Conservation (phyloP, 2,797 vertebrate genomes). For the Danio choprae region DNA sequence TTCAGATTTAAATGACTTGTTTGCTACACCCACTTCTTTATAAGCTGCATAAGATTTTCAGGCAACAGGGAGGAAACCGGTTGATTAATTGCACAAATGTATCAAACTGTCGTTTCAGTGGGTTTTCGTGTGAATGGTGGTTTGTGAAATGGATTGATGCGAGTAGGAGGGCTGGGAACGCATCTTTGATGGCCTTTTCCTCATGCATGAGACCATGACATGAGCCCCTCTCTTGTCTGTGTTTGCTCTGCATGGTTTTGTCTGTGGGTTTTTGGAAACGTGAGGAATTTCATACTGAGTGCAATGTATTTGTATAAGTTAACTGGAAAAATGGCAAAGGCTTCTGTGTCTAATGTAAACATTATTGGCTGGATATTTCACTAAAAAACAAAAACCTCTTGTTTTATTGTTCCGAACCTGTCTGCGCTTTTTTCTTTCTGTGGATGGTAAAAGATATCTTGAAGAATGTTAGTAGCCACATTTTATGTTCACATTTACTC, state of each 20-base stretch:
- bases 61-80: not conserved
- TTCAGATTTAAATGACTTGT: not conserved
- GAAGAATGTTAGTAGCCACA: too few species aligned
- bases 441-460: too few species aligned
- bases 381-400: not conserved
- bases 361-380: not conserved
- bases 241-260: conserved; percentile 80
- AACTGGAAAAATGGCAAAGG: not conserved
- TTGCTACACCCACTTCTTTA: too few species aligned
- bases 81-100: not conserved
- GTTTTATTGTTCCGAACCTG: too few species aligned
- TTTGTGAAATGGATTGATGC: not conserved
- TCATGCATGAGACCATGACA: conserved; percentile 69
- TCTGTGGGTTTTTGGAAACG: conserved; percentile 77
- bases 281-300: conserved; percentile 74
- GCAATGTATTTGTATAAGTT: not conserved
- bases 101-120: not conserved
- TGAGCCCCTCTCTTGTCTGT: conserved; percentile 75
- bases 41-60: not conserved
- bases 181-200: conserved; percentile 52
- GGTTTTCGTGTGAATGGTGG: not conserved
- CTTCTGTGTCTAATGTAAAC: not conserved
- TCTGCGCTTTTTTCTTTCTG: too few species aligned
- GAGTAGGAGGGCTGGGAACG: conserved; percentile 58
- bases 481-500: too few species aligned